These are phyloP conservation scores for Ciconia nigra DNA, from an alignment of 2,797 vertebrate genomes.

Conservation along the genomic window DNA sequence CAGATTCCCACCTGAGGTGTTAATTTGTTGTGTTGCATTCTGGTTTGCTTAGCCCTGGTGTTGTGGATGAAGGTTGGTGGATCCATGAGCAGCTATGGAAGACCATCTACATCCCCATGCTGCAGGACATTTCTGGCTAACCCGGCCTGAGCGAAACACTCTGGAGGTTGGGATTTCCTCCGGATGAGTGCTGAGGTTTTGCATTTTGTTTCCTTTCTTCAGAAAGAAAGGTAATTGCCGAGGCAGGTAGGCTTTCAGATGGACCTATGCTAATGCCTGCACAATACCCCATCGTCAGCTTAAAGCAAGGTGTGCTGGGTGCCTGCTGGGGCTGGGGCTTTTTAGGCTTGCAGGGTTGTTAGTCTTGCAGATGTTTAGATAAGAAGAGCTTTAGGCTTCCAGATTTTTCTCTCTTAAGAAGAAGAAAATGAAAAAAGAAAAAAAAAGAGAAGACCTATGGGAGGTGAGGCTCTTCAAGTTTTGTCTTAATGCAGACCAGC, in stretches of 20 bases:
- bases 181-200: background rate
- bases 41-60: rapidly evolving
- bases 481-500: background rate
- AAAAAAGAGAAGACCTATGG: rapidly evolving
- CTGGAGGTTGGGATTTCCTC: background rate
- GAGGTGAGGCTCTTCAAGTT: background rate
- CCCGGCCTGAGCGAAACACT: background rate
- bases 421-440: background rate
- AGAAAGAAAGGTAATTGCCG: background rate
- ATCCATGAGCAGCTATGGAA: background rate
- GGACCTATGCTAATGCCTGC: background rate
- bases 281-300: background rate
- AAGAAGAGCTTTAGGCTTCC: background rate
- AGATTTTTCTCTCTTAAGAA: background rate
- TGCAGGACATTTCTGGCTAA: background rate
- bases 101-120: background rate
- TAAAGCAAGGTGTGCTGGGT: background rate
- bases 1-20: rapidly evolving
- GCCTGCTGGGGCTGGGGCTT: background rate
- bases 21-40: background rate
- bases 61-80: background rate
- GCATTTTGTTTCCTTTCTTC: background rate
- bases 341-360: background rate
- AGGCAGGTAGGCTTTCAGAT: background rate
- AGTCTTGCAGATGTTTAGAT: background rate